phyloP scores from a whole-genome alignment of 2,888 invertebrate species.

The Parthenolecanium corni region DNA sequence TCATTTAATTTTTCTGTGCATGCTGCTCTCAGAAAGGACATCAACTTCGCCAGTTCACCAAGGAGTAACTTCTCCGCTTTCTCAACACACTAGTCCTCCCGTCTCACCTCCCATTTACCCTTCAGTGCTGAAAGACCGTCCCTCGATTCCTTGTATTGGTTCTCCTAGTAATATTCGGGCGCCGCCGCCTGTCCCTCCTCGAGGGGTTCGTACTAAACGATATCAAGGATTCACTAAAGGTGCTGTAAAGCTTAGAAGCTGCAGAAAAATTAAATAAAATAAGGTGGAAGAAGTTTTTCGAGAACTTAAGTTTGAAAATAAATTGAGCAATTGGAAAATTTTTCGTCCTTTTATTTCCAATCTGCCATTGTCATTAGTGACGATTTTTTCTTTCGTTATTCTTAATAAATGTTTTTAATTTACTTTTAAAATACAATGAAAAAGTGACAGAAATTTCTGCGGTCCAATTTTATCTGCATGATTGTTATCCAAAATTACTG shows the following conservation, averaged over 20 bases:
- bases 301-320: no score
- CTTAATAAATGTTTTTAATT: no score
- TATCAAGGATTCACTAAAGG: conserved; percentile 27
- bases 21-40: conserved; percentile 19
- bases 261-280: no score
- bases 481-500: no score
- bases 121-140: conserved; percentile 57
- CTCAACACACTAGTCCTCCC: conserved; percentile 33
- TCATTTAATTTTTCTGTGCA: conserved; percentile 12
- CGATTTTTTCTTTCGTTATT: no score
- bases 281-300: no score
- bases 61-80: conserved; percentile 33
- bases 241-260: neutral
- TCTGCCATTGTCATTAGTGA: no score
- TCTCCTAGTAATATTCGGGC: conserved; percentile 43
- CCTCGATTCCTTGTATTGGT: conserved; percentile 39
- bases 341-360: no score
- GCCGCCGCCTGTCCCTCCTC: conserved; percentile 78
- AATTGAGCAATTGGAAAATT: no score
- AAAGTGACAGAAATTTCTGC: no score
- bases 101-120: conserved; percentile 53
- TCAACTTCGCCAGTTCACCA: conserved; percentile 41
- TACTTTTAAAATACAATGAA: no score
- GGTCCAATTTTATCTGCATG: no score
- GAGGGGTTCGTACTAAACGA: conserved; percentile 49